Evolutionary conservation across 2,113 vertebrate genomes (phyloP).

Genomic region (Sinocyclocheilus maitianheensis): DNA sequence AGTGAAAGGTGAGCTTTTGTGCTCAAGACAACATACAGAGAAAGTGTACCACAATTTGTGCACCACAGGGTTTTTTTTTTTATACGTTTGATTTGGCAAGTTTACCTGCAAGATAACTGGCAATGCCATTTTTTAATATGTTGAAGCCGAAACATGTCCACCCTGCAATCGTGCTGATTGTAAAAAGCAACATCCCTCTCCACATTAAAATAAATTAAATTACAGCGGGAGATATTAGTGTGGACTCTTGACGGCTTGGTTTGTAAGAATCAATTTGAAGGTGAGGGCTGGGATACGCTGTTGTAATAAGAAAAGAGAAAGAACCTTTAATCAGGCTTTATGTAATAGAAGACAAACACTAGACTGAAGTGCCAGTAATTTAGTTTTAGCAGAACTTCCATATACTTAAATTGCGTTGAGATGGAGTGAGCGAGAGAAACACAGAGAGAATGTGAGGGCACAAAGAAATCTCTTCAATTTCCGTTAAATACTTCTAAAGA

Average conservation of each 20-base stretch:
- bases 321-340: slow-evolving; percentile 50
- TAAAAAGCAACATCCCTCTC: not conserved
- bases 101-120: not conserved
- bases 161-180: not conserved
- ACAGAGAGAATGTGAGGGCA: slow-evolving; percentile 14
- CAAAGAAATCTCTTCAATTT: slow-evolving; percentile 49
- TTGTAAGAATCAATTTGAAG: slow-evolving; percentile 50
- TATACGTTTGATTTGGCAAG: no score
- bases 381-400: slow-evolving; percentile 33
- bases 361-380: slow-evolving; percentile 45
- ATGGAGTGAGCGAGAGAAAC: not conserved
- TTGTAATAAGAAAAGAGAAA: slow-evolving; percentile 29
- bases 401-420: slow-evolving; percentile 44
- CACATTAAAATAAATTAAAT: slow-evolving; percentile 37
- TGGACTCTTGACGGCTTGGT: slow-evolving; percentile 15
- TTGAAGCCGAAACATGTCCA: not conserved
- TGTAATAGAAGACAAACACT: slow-evolving; percentile 50
- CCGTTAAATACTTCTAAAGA: slow-evolving; percentile 43
- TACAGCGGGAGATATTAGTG: slow-evolving; percentile 37
- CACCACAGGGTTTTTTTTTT: not conserved
- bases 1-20: no score
- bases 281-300: slow-evolving; percentile 37
- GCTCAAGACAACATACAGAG: not conserved
- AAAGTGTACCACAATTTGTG: not conserved
- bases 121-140: not conserved